phyloP scores from a whole-genome alignment of 2,113 vertebrate genomes.

The Ranitomeya imitator region DNA sequence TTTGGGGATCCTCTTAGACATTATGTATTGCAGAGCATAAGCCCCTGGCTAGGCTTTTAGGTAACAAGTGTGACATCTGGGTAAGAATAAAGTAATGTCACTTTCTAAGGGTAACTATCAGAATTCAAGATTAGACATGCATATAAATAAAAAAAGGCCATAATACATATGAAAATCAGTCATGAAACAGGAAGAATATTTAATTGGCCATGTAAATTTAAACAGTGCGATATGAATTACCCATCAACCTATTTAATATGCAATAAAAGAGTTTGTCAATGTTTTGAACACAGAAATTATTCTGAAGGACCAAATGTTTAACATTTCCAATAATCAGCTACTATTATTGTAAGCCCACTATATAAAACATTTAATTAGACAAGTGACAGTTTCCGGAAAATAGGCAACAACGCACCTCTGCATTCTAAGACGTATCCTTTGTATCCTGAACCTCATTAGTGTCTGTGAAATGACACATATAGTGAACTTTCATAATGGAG shows the following conservation, averaged over 20 bases:
- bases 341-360: neutral
- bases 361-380: conserved; percentile 25
- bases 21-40: neutral
- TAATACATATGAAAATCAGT: neutral
- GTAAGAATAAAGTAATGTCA: neutral
- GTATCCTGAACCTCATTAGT: conserved; percentile 37
- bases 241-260: neutral
- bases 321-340: conserved; percentile 3
- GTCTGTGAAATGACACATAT: conserved; percentile 33
- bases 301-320: neutral
- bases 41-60: neutral
- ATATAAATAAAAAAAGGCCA: neutral
- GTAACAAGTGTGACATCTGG: neutral
- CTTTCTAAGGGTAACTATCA: neutral
- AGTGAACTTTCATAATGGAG: neutral
- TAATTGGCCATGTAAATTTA: neutral
- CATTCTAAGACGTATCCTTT: conserved; percentile 4
- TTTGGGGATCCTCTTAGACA: too few species aligned
- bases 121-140: neutral
- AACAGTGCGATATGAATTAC: neutral
- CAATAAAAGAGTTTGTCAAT: neutral
- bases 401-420: conserved; percentile 5
- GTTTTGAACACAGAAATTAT: neutral
- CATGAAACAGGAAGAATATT: neutral
- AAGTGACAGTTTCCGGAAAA: conserved; percentile 9